Conservation (phyloP, 2,113 vertebrate genomes). For the Psilopogon haemacephalus region DNA sequence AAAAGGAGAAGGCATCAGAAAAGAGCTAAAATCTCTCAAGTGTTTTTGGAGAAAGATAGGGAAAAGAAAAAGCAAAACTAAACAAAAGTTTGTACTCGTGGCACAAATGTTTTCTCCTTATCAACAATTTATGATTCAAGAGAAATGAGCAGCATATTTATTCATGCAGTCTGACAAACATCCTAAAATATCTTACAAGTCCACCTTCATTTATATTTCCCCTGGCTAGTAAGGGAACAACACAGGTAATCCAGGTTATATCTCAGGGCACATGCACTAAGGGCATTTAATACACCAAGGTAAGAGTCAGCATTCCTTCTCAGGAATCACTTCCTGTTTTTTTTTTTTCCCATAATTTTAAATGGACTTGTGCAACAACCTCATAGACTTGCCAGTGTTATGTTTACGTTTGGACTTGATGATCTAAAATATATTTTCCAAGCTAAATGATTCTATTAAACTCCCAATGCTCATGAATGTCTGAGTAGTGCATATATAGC, state of each 20-base stretch:
- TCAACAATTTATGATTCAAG: neutral
- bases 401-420: neutral
- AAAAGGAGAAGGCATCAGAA: neutral
- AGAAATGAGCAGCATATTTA: neutral
- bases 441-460: neutral
- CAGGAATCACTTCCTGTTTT: neutral
- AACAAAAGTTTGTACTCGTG: neutral
- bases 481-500: accelerated
- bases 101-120: neutral
- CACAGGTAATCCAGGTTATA: neutral
- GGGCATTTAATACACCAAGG: neutral
- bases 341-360: neutral
- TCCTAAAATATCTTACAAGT: neutral
- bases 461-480: neutral
- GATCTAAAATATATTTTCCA: too few species aligned
- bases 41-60: neutral
- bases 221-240: neutral
- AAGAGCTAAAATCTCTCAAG: neutral
- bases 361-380: neutral
- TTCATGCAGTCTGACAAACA: neutral
- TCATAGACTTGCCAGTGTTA: neutral
- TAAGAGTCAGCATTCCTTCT: neutral
- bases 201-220: neutral
- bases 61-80: neutral
- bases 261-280: too few species aligned